phyloP scores from a whole-genome alignment of 2,113 vertebrate species.

The Hypanus sabinus region DNA sequence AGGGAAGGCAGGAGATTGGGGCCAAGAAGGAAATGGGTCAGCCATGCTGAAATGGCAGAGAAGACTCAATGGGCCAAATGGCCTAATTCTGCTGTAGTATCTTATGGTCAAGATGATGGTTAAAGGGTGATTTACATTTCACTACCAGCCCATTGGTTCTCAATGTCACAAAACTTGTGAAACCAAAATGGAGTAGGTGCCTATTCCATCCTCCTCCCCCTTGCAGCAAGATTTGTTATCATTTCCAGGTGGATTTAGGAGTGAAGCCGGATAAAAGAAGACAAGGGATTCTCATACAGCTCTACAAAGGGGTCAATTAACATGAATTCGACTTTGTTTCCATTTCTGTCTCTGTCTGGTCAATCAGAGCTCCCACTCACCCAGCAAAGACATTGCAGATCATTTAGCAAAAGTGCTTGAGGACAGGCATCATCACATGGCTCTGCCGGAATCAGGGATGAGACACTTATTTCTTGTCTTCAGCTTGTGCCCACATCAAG shows the following conservation, averaged over 20 bases:
- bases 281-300: not conserved
- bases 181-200: not conserved
- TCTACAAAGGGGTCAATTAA: not conserved
- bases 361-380: not conserved
- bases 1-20: no score
- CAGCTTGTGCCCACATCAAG: not conserved
- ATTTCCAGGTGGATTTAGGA: not conserved
- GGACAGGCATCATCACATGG: not conserved
- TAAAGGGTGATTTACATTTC: not conserved
- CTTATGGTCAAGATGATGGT: no score
- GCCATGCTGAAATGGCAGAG: no score
- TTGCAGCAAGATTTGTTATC: not conserved
- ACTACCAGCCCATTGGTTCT: not conserved
- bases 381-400: not conserved
- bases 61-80: no score
- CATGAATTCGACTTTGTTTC: not conserved
- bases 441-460: not conserved
- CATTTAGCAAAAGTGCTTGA: not conserved
- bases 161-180: not conserved
- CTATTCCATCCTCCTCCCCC: not conserved
- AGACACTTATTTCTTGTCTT: not conserved
- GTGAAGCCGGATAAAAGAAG: not conserved
- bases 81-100: no score
- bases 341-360: not conserved
- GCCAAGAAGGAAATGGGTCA: no score